Evolutionary conservation across 2,113 vertebrate genomes (phyloP).

Genomic region (Urocitellus parryii): DNA sequence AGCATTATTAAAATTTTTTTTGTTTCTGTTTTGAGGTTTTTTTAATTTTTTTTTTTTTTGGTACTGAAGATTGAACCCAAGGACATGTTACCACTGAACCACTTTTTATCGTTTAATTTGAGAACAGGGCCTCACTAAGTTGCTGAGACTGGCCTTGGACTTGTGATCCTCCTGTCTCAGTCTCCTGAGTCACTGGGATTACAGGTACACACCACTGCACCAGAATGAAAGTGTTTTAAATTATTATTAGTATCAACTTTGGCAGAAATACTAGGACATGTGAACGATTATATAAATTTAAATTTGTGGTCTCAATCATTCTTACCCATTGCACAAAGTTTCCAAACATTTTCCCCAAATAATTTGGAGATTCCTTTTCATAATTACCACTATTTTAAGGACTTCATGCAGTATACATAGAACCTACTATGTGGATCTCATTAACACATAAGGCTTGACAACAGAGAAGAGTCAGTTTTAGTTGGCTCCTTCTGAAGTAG

Average conservation of each 20-base stretch:
- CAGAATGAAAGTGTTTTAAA: background rate
- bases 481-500: slow-evolving; percentile 27
- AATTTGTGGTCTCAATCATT: background rate
- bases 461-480: background rate
- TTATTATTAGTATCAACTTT: background rate
- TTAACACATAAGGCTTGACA: background rate
- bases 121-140: background rate
- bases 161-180: background rate
- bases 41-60: too few relatives aligned
- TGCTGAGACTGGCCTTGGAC: background rate
- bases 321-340: background rate
- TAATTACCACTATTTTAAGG: background rate
- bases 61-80: too few relatives aligned
- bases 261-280: slow-evolving; percentile 1
- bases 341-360: background rate
- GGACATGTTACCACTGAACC: too few relatives aligned
- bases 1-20: background rate
- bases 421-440: background rate
- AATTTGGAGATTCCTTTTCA: slow-evolving; percentile 10
- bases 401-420: background rate
- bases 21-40: too few relatives aligned
- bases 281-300: background rate
- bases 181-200: background rate
- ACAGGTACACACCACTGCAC: background rate
- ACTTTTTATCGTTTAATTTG: background rate